phyloP scores from a whole-genome alignment of 1,140 invertebrate species.

The Diorhabda elongata region DNA sequence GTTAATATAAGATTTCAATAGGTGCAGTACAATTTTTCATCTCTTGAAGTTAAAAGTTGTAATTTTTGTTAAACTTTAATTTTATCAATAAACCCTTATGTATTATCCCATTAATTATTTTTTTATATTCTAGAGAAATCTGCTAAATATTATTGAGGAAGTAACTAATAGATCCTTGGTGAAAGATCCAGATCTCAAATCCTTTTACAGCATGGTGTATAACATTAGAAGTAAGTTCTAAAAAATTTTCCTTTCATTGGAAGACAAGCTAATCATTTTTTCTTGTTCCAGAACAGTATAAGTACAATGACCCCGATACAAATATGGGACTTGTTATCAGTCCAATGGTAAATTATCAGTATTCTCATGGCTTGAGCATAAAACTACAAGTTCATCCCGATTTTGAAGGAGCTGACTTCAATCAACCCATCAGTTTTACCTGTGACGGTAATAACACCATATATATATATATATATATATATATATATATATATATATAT shows the following conservation, averaged over 20 bases:
- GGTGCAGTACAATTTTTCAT: too few relatives aligned
- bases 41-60: too few relatives aligned
- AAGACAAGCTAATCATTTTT: neutral
- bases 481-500: too few relatives aligned
- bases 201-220: slow-evolving; percentile 76
- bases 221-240: slow-evolving; percentile 61
- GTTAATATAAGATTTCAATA: too few relatives aligned
- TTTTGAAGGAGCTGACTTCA: slow-evolving; percentile 50
- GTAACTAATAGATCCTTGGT: slow-evolving; percentile 26
- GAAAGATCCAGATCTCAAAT: slow-evolving; percentile 68
- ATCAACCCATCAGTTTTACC: slow-evolving; percentile 74
- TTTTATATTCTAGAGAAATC: slow-evolving; percentile 40
- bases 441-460: slow-evolving; percentile 67
- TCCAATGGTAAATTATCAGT: slow-evolving; percentile 72
- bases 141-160: slow-evolving; percentile 47
- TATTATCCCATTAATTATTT: too few relatives aligned
- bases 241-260: neutral
- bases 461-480: too few relatives aligned
- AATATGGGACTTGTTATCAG: slow-evolving; percentile 81
- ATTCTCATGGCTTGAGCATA: slow-evolving; percentile 74
- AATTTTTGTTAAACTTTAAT: too few relatives aligned
- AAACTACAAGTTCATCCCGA: slow-evolving; percentile 78
- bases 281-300: slow-evolving; percentile 59
- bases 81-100: too few relatives aligned
- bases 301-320: slow-evolving; percentile 62